Base-by-base conservation (phyloP, 2,797 vertebrate genomes). In the Schizothorax lantsangensis region DNA sequence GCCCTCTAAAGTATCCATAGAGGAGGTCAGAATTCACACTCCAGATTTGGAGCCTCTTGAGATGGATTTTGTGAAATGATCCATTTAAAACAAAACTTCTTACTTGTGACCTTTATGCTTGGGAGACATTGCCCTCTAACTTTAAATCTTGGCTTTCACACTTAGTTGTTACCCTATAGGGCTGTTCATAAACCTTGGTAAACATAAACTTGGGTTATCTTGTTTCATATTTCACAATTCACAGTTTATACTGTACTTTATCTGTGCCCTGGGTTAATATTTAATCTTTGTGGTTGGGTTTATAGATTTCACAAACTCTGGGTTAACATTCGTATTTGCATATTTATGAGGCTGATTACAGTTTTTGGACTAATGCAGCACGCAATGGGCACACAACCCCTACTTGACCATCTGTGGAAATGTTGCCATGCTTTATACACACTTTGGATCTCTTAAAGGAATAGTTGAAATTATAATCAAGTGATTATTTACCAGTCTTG, bases 1-100 rank as follows among this genome's bases (percentile, higher is more conserved):
- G 83, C 66, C 74, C 83, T 79, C 83, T 79, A 54, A 69, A 69
- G 64, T 88, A 49, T 82, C 79, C 64, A 78, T 43, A 82, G 49
- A 72, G 73, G 64, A 72, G 72, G 71, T 88, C 87, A 81, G 49
- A 71, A 85, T 85, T 85, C 87, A 85, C 71, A 85, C 17, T 52
- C 72, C 83, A 57, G n/a, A 82, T 82, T 82, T 85, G 87, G 72
- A 85, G 64, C 45, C 84, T 66, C 68, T 88, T 78, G 47, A 79
- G 74, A 77, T 68, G 74, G 74, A 78, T 54, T 81, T 57, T 82
- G 83, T 82, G 79, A 82, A 88, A 80, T 78, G 17, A 85, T 80
- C 79, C 71, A 38, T 82, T 84, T 64, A 72, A 77, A 78, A 84
- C 52, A 43, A 75, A 59, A 47, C 40, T 17, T 64, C 40, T 52